Base-by-base conservation (phyloP, 1,140 invertebrate species). In the Drosophila ercepeae region DNA sequence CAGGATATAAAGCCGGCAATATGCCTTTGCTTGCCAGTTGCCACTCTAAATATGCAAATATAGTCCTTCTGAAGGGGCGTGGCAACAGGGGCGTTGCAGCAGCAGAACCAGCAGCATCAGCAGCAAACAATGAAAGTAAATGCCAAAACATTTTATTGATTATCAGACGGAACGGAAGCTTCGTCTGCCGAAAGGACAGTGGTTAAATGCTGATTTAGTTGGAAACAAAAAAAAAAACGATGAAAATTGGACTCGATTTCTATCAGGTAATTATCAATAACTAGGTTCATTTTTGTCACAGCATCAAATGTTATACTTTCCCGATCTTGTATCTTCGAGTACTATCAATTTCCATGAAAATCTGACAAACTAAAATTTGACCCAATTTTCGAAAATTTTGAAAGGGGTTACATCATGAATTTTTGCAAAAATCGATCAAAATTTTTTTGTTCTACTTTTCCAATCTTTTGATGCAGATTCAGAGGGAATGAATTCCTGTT, bases 91-190 rank as follows among this genome's bases (percentile, higher is more conserved):
- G 82, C 82, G 82, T 88, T 86, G 74, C 82, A 81, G 50, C 76
- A 82, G 78, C 78, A 83, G 79, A 78, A 83, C 76, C 73, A 88
- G 77, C 82, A 88, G 74, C 82, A 88, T 63, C 60, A 63, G 82
- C 73, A 82, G 82, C 82, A 88, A 88, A 88, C 82, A 88, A 88
- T 88, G 77, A 88, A 88, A 88, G 78, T 89, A 89, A 89, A 88
- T 89, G 83, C 83, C 82, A 89, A 88, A 88, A 88, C 82, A 88
- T 88, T 89, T 88, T 88, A 88, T 88, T 88, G 82, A 88, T 88
- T 88, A 88, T 88, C 82, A 88, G 64, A 32, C 72, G 57, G 48
- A 59, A 48, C 27, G 61, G 52, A 59, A 73, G 63, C 55, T 64
- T 46, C 61, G 61, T 60, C 13, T 11, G 32, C 13, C 19, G 14